These are phyloP conservation scores for Trypoxylon attenuatum DNA, from an alignment of 2,888 invertebrate species.

Conservation along the genomic window DNA sequence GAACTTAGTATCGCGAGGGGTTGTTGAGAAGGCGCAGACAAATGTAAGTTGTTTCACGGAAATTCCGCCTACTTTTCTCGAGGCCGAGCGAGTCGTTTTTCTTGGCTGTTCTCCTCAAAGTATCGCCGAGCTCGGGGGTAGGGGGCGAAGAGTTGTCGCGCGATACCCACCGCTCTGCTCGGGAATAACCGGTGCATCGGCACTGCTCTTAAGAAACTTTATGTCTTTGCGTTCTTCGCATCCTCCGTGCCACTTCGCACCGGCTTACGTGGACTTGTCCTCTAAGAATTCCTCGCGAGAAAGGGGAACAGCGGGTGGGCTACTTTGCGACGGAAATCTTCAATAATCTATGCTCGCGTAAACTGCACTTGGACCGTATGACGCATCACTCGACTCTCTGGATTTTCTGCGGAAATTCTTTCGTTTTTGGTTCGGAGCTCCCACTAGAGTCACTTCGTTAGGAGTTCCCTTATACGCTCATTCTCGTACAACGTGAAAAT, in stretches of 20 bases:
- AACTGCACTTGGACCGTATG: not conserved
- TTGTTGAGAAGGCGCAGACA: slow-evolving; percentile 1
- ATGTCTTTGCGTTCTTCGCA: not conserved
- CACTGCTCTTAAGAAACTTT: not conserved
- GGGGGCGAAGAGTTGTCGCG: slow-evolving; percentile 1
- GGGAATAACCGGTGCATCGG: no score
- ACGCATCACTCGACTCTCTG: not conserved
- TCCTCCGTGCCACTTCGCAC: not conserved
- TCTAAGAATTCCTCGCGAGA: not conserved
- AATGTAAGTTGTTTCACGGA: slow-evolving; percentile 13
- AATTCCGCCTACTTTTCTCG: slow-evolving; percentile 3
- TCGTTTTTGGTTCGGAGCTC: no score
- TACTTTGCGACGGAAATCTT: not conserved
- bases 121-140: no score
- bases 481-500: no score
- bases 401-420: no score
- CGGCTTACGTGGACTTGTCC: no score
- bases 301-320: not conserved
- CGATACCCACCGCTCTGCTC: slow-evolving; percentile 1
- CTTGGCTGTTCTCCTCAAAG: not conserved
- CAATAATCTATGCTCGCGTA: not conserved
- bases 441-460: no score
- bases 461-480: no score
- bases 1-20: not conserved
- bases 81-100: not conserved